Evolutionary conservation across 2,797 vertebrate species (phyloP).

Genomic region (Sebastes goodei): DNA sequence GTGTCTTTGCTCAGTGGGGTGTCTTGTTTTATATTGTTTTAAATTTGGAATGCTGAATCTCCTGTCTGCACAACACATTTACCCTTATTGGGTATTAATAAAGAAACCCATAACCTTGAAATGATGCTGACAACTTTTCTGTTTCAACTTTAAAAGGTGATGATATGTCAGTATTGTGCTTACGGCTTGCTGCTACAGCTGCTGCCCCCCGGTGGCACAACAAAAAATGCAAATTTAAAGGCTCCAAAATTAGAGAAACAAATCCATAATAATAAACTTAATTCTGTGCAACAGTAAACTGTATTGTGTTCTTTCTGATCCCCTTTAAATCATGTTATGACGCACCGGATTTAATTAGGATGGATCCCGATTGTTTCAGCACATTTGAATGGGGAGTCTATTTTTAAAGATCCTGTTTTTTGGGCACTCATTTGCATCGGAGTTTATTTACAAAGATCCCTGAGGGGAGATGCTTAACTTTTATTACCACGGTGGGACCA

Average conservation of each 20-base stretch:
- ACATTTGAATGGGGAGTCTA: not conserved
- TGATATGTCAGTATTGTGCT: too few species aligned
- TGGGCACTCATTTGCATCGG: not conserved
- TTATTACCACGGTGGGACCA: conserved; percentile 49
- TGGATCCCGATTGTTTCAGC: not conserved
- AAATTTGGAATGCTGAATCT: not conserved
- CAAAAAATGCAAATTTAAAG: not conserved
- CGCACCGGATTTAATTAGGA: not conserved
- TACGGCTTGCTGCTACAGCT: not conserved
- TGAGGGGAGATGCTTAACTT: conserved; percentile 2
- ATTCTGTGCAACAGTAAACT: not conserved
- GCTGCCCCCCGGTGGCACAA: not conserved
- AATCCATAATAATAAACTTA: not conserved
- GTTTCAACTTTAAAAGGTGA: not conserved
- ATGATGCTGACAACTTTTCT: not conserved
- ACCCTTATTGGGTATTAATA: not conserved
- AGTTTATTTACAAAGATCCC: not conserved
- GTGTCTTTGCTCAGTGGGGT: not conserved
- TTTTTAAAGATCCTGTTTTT: not conserved
- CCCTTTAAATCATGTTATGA: not conserved
- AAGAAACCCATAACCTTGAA: not conserved
- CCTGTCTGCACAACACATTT: not conserved
- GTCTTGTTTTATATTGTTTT: not conserved
- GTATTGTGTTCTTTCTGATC: not conserved
- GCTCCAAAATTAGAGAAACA: not conserved